Evolutionary conservation across 2,113 vertebrate genomes (phyloP).

Genomic region (Ascaphus truei): DNA sequence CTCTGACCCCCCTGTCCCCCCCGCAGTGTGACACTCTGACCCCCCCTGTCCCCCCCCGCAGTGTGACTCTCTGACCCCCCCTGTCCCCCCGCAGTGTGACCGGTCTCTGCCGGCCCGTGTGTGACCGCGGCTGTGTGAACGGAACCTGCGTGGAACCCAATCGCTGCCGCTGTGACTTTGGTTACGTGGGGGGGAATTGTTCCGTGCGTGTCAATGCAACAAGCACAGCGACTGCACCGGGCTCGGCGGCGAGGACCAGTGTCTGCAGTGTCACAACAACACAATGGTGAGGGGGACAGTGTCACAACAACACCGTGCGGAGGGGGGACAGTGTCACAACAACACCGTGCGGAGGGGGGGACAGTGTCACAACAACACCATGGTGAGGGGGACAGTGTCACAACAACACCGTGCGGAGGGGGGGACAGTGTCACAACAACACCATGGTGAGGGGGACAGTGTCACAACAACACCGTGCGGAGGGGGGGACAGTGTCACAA

Average conservation of each 20-base stretch:
- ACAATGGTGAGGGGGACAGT: slow-evolving; percentile 55
- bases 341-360: neutral
- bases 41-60: too few relatives aligned
- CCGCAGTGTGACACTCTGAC: too few relatives aligned
- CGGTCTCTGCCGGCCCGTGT: slow-evolving; percentile 83
- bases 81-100: slow-evolving; percentile 51
- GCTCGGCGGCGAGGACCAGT: slow-evolving; percentile 70
- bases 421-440: slow-evolving; percentile 76
- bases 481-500: neutral
- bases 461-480: neutral
- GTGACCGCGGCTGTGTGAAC: slow-evolving; percentile 83
- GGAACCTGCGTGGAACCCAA: slow-evolving; percentile 83
- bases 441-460: slow-evolving; percentile 55
- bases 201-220: slow-evolving; percentile 87
- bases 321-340: neutral
- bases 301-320: neutral
- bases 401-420: neutral
- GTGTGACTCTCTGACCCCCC: too few relatives aligned
- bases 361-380: slow-evolving; percentile 83
- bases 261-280: slow-evolving; percentile 82
- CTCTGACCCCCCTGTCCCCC: too few relatives aligned
- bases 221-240: slow-evolving; percentile 84
- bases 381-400: slow-evolving; percentile 35
- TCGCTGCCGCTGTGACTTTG: slow-evolving; percentile 83
- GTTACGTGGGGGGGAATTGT: slow-evolving; percentile 85